A percentile compares a stretch with the other conserved stretches of the same genome.
Conservation (phyloP, 2,797 vertebrate species). For the Gymnothorax javanicus region DNA sequence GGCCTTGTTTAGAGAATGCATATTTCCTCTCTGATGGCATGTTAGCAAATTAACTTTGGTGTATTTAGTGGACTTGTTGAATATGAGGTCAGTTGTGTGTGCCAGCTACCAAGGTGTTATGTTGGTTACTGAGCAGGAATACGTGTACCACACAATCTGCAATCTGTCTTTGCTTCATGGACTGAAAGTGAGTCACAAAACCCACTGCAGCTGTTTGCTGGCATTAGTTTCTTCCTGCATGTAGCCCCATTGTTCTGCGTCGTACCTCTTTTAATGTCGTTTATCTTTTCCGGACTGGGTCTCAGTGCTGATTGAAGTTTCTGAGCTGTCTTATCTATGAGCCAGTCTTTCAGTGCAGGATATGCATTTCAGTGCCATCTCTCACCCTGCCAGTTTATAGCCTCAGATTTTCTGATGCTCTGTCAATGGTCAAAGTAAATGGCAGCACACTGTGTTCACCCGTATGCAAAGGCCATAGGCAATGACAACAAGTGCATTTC, state of each 20-base stretch:
- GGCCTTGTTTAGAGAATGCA: not conserved
- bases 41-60: not conserved
- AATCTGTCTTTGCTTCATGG: not conserved
- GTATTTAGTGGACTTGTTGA: not conserved
- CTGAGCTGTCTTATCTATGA: not conserved
- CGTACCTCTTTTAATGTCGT: not conserved
- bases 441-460: not conserved
- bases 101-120: not conserved
- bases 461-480: not conserved
- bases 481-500: not conserved
- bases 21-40: not conserved
- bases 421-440: not conserved
- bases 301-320: not conserved
- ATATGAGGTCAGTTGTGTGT: not conserved
- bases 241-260: not conserved
- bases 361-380: not conserved
- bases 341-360: not conserved
- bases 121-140: not conserved
- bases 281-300: not conserved
- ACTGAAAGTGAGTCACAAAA: slow-evolving; percentile 3
- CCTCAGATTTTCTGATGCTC: not conserved
- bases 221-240: slow-evolving; percentile 1
- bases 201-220: not conserved
- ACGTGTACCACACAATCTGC: not conserved
- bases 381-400: not conserved